Base-by-base conservation (phyloP, 2,113 vertebrate species). In the Copsychus sechellarum region DNA sequence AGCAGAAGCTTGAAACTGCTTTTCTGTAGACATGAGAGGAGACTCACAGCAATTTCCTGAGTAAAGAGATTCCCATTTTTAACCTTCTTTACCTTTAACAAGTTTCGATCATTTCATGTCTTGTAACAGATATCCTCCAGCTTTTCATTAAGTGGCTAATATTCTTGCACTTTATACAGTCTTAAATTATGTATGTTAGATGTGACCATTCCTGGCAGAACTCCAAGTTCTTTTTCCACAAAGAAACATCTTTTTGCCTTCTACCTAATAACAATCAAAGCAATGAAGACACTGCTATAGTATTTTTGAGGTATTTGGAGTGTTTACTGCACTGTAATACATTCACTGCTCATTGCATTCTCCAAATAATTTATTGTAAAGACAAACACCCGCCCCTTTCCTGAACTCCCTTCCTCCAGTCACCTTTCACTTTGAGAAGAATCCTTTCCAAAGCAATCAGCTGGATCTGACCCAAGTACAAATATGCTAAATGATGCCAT, bases 61-160 rank as follows among this genome's bases (percentile, higher is more conserved):
- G 34, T 45, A 66, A 89, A 76, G 50, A 48, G 50, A 38, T 85
- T 61, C 57, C 42, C 42, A 17, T 76, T 91, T 91, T 82, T 76
- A 69, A 47, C 33, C 13, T 60, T 82, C 89, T 90, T 88, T 91
- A 38, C 69, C 42, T 91, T 87, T 80, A 81, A 72, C 19, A 66
- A 82, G 50, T 80, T 65, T 14, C 20, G 31, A 76, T 89, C 18
- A 22, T 80, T 90, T 95, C 34, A 47, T 54, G 38, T 86, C 89
- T 72, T 57, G 29, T 90, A 70, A 66, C 53, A 95, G 64, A 40
- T 64, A 66, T 76, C 66, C 53, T 93, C 70, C 34, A 85, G 50
- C 86, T 92, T 64, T 87, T 91, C 86, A 92, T 89, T 74, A 71
- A 84, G 65, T 79, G 69, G 92, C 77, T 84, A 87, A 84, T 69